Evolutionary conservation across 2,797 vertebrate genomes (phyloP).

Genomic region (Picus viridis): DNA sequence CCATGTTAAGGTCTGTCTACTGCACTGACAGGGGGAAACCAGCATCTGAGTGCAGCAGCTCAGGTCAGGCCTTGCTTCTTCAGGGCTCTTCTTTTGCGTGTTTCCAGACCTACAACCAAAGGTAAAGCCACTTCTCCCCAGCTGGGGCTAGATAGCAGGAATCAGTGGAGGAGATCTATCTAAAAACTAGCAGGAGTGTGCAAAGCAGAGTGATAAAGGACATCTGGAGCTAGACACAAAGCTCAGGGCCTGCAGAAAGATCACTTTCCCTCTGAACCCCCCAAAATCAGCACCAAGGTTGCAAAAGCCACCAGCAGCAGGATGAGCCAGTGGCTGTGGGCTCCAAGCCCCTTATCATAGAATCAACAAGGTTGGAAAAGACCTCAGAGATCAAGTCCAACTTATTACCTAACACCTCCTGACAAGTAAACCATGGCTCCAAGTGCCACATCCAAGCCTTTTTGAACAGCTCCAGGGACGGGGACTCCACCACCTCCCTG

Average conservation of each 20-base stretch:
- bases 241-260: conserved; percentile 1
- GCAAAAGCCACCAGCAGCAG: background rate
- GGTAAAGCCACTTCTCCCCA: background rate
- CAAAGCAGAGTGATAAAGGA: conserved; percentile 20
- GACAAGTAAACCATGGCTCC: too few species aligned
- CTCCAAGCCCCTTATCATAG: background rate
- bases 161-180: background rate
- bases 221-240: background rate
- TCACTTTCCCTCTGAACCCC: background rate
- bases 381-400: too few species aligned
- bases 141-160: conserved; percentile 9
- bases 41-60: background rate
- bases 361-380: too few species aligned
- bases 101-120: background rate
- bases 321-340: fast-evolving
- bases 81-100: background rate
- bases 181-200: conserved; percentile 18
- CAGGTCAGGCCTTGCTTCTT: background rate
- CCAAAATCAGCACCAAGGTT: background rate
- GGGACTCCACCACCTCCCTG: too few species aligned
- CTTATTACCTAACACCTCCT: too few species aligned
- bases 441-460: too few species aligned
- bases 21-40: background rate
- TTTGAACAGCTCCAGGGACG: too few species aligned
- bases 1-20: background rate